Evolutionary conservation across 2,888 invertebrate genomes (phyloP), one percentile per base, ranked within the genome.

Genomic region (Cantharis lateralis): DNA sequence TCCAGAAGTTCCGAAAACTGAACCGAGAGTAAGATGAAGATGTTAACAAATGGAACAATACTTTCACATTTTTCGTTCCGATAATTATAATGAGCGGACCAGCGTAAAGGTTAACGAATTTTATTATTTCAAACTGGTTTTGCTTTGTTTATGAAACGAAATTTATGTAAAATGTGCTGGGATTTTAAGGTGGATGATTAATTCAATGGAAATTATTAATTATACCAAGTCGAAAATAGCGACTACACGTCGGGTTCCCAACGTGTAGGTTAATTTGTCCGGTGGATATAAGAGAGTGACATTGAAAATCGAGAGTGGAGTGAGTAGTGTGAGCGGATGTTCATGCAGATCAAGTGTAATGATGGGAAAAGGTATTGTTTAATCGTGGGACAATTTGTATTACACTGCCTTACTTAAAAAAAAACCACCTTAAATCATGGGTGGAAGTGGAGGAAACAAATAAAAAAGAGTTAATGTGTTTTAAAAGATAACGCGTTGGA

Each of bases 281-380:
- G 82, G 81, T 76, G 69, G 13, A 11, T n/a, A n/a, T 48, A 24
- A 61, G 71, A 71, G 78, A 84, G 85, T 86, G 87, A 88, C 88
- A 88, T 88, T 88, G 88, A 88, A 88, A 87, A 88, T 85, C 86
- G 87, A 87, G 87, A 87, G 87, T 87, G 84, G 78, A 68, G 61
- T 77, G 77, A 66, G 68, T 80, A 78, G 83, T 85, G 86, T 84
- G 85, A 86, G 84, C 87, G 87, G 87, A 87, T 87, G 87, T 87
- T 84, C 88, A 88, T 88, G 88, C 88, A 88, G 88, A 88, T 88
- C 88, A 87, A 85, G 87, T 86, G 88, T 88, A 88, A 88, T 87
- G 88, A 88, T 88, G 88, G 87, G 88, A 88, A 88, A 85, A 86
- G 80, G 86, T 81, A 88, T 87, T 88, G 87, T 88, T 87, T 81